phyloP scores from a whole-genome alignment of 1,140 invertebrate species.

The Pogonomyrmex barbatus region DNA sequence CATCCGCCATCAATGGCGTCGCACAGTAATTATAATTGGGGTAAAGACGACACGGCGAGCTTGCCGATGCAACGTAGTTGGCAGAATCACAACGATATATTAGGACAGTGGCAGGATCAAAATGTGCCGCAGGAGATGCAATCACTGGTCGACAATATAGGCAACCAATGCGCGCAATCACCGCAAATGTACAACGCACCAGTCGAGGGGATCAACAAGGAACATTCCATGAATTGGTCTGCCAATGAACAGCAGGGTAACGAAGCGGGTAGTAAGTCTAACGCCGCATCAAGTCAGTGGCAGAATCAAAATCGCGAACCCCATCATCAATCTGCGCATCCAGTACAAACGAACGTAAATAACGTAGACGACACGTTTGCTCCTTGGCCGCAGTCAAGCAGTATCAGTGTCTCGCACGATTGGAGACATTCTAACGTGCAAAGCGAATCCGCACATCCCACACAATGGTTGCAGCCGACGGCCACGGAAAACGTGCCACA shows the following conservation, averaged over 20 bases:
- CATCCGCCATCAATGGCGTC: not conserved
- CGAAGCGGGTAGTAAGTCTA: constrained; percentile 34
- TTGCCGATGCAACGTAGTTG: constrained; percentile 69
- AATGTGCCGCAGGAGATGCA: constrained; percentile 65
- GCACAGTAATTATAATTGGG: constrained; percentile 80
- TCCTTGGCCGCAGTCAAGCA: constrained; percentile 67
- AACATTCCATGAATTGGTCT: constrained; percentile 65
- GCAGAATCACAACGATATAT: constrained; percentile 75
- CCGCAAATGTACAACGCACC: constrained; percentile 52
- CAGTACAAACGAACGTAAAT: constrained; percentile 11
- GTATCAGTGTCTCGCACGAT: constrained; percentile 56
- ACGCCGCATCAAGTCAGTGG: constrained; percentile 49
- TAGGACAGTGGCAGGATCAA: constrained; percentile 77
- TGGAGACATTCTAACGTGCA: constrained; percentile 68
- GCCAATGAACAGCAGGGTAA: constrained; percentile 31
- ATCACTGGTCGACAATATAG: constrained; percentile 48
- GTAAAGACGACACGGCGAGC: constrained; percentile 59
- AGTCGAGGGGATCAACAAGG: constrained; percentile 42
- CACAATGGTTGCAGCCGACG: constrained; percentile 68
- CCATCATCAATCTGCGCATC: constrained; percentile 45
- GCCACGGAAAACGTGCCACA: constrained; percentile 59
- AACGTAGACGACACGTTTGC: constrained; percentile 59
- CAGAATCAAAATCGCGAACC: constrained; percentile 59
- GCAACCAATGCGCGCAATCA: constrained; percentile 53
- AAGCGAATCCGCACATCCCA: constrained; percentile 47